Conservation (phyloP, 2,113 vertebrate species). For the Salvelinus alpinus region DNA sequence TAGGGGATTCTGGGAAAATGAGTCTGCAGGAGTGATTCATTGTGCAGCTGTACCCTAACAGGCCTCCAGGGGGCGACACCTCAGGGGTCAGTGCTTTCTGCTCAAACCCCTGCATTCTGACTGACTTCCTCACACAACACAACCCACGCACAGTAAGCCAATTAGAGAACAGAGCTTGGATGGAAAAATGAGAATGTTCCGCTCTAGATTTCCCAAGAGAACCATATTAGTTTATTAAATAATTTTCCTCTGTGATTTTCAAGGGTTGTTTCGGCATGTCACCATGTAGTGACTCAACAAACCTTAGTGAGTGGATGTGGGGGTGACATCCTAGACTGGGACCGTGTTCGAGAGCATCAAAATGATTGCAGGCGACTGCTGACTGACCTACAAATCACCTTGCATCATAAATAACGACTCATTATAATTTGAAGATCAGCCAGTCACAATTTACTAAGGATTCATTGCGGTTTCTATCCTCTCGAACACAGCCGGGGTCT, state of each 20-base stretch:
- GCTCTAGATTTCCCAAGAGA: conserved; percentile 57
- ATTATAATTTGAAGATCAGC: too few relatives aligned
- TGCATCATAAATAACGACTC: too few relatives aligned
- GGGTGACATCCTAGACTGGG: neutral
- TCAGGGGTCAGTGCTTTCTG: neutral
- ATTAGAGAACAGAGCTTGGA: conserved; percentile 62
- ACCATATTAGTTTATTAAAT: conserved; percentile 64
- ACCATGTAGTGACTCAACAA: conserved; percentile 45
- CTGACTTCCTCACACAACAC: conserved; percentile 62
- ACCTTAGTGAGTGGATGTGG: conserved; percentile 29
- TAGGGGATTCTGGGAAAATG: conserved; percentile 56
- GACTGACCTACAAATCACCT: neutral
- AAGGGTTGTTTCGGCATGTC: conserved; percentile 53
- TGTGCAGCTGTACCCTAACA: conserved; percentile 69
- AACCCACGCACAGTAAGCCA: conserved; percentile 62
- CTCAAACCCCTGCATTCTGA: conserved; percentile 67
- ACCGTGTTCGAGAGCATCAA: too few relatives aligned
- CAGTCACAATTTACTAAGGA: conserved; percentile 7
- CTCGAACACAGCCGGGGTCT: conserved; percentile 20
- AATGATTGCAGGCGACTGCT: neutral
- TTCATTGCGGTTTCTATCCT: conserved; percentile 26
- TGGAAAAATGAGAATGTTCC: conserved; percentile 67
- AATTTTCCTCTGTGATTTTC: conserved; percentile 37
- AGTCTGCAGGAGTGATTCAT: conserved; percentile 64
- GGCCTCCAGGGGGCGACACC: conserved; percentile 66